These are phyloP conservation scores for Tetrao urogallus DNA, from an alignment of 2,113 vertebrate species.

Conservation along the genomic window DNA sequence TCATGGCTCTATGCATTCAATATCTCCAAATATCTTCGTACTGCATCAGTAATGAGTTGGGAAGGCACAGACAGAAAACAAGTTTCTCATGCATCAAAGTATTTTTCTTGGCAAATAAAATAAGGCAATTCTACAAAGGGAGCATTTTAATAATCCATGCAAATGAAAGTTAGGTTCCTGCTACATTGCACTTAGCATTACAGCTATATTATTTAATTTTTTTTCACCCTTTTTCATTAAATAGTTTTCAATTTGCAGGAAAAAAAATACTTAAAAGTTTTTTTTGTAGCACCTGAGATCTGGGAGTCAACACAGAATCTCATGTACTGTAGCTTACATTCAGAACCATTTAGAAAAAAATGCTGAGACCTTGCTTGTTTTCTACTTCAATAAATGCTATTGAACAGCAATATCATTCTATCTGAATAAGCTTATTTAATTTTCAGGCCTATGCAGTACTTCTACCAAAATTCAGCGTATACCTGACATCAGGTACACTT, in stretches of 20 bases:
- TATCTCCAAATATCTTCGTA: not conserved
- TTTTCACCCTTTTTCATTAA: not conserved
- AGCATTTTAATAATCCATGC: not conserved
- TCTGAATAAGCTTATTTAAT: conserved; percentile 58
- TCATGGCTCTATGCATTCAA: not conserved
- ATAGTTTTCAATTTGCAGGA: not conserved
- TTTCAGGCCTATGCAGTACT: not conserved
- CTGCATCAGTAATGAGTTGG: not conserved
- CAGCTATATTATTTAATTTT: not conserved
- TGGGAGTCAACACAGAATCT: not conserved
- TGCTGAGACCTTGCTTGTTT: conserved; percentile 57
- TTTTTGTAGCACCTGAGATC: not conserved
- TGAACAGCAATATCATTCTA: conserved; percentile 30
- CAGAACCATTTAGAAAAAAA: conserved; percentile 5
- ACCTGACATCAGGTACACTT: not conserved
- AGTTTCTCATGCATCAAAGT: not conserved
- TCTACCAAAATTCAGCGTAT: conserved; percentile 21
- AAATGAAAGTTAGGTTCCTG: not conserved
- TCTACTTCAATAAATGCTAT: conserved; percentile 63
- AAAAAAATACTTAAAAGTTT: not conserved
- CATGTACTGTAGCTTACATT: not conserved
- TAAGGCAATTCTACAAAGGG: not conserved
- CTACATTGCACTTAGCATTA: not conserved
- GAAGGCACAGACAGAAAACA: not conserved
- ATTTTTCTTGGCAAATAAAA: not conserved